A percentile compares a stretch with the other conserved stretches of the same genome.
Conservation (phyloP, 1,140 invertebrate species). For the Venustaconcha ellipsiformis region DNA sequence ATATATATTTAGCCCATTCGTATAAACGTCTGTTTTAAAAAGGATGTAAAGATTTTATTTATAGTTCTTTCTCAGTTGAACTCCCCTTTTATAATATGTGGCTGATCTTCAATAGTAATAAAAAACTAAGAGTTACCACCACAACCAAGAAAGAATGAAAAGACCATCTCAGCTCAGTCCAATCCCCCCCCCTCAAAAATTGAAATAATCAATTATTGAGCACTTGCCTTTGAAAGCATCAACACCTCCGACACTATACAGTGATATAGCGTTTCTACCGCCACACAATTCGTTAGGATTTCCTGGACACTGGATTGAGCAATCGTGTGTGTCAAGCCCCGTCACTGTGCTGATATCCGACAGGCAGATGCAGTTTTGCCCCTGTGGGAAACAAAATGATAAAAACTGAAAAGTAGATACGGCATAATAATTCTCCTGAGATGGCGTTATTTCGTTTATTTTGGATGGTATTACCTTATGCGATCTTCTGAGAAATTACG, state of each 20-base stretch:
- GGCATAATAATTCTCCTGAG: too few relatives aligned
- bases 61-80: not conserved
- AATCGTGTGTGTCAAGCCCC: not conserved
- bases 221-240: slow-evolving; percentile 27
- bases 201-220: not conserved
- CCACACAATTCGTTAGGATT: slow-evolving; percentile 19
- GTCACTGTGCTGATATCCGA: too few relatives aligned
- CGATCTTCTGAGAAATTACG: too few relatives aligned
- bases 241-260: slow-evolving; percentile 28
- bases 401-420: too few relatives aligned
- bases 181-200: not conserved
- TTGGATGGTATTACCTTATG: too few relatives aligned
- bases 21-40: too few relatives aligned
- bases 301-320: slow-evolving; percentile 17
- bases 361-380: too few relatives aligned
- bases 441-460: too few relatives aligned
- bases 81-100: not conserved
- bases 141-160: not conserved
- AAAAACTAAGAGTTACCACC: not conserved
- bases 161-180: not conserved
- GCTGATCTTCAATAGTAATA: not conserved
- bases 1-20: too few relatives aligned
- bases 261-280: slow-evolving; percentile 11
- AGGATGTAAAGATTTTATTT: too few relatives aligned
- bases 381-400: too few relatives aligned